Conservation (phyloP, 2,797 vertebrate species). For the Sus cebifrons region DNA sequence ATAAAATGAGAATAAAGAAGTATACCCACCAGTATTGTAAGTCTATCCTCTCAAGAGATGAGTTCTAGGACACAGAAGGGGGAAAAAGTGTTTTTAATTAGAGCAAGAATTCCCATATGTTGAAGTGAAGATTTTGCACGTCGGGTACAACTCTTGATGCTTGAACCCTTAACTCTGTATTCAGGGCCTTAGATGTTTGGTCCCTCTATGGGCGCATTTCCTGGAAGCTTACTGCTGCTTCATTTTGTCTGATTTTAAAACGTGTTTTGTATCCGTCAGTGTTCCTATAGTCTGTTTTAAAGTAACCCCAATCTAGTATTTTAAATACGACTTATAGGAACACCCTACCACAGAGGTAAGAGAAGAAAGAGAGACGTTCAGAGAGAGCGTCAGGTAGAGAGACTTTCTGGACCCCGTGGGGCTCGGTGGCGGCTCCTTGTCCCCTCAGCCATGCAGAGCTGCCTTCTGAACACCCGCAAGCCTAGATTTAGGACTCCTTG, state of each 20-base stretch:
- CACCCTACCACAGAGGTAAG: not conserved
- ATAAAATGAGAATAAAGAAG: constrained; percentile 51
- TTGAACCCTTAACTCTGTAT: not conserved
- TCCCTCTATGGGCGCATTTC: not conserved
- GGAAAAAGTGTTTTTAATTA: not conserved
- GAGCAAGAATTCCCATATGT: not conserved
- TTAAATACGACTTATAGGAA: constrained; percentile 41
- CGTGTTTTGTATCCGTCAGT: constrained; percentile 23
- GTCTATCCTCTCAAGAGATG: not conserved
- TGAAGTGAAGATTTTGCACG: constrained; percentile 21
- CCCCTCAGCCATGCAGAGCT: not conserved
- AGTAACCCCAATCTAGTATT: not conserved
- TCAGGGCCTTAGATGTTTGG: constrained; percentile 10
- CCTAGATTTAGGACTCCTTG: not conserved
- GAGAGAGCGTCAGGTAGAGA: not conserved
- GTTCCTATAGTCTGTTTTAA: constrained; percentile 57
- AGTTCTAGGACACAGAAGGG: constrained; percentile 25
- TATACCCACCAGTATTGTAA: constrained; percentile 32
- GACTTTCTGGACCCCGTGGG: not conserved
- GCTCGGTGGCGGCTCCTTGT: too few species aligned
- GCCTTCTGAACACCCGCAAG: not conserved
- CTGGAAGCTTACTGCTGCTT: not conserved
- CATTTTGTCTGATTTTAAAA: constrained; percentile 42
- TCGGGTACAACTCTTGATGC: not conserved
- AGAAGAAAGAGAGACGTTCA: not conserved